Conservation (phyloP, 2,888 invertebrate species). For the Drosophila macrospina region DNA sequence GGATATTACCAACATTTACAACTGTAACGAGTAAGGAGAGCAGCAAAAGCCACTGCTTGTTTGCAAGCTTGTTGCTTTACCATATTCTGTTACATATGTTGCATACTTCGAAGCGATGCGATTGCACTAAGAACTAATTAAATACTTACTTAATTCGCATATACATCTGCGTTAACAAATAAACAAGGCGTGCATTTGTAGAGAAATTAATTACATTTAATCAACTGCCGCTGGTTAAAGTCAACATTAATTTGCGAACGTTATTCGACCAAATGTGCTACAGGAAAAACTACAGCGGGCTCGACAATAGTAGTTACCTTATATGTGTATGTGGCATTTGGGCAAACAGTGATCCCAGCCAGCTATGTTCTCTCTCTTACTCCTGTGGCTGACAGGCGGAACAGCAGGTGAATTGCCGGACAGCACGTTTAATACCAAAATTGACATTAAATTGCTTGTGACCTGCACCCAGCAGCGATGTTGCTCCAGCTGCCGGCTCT, state of each 20-base stretch:
- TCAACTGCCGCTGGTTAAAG: constrained; percentile 63
- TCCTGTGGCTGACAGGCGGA: constrained; percentile 43
- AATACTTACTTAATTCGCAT: constrained; percentile 14
- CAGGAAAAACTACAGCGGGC: constrained; percentile 21
- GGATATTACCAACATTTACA: constrained; percentile 47
- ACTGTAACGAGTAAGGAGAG: constrained; percentile 12
- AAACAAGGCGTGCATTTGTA: constrained; percentile 25
- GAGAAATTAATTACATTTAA: constrained; percentile 76
- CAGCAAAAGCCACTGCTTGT: constrained; percentile 25
- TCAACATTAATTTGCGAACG: constrained; percentile 69
- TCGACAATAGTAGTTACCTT: constrained; percentile 1
- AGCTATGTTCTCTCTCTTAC: background rate
- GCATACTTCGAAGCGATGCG: constrained; percentile 36
- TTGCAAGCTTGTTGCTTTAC: constrained; percentile 29
- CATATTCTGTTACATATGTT: constrained; percentile 60
- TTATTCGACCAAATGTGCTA: constrained; percentile 48
- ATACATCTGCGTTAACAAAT: constrained; percentile 13
- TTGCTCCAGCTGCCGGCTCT: constrained; percentile 40
- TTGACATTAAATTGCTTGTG: constrained; percentile 82
- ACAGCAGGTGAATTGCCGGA: constrained; percentile 72
- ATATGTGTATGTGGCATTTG: constrained; percentile 29
- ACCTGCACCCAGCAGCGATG: constrained; percentile 57
- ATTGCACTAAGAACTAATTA: constrained; percentile 54
- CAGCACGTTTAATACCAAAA: constrained; percentile 79
- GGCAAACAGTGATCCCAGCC: constrained; percentile 21